Conservation (phyloP, 2,113 vertebrate genomes). For the Mola mola region DNA sequence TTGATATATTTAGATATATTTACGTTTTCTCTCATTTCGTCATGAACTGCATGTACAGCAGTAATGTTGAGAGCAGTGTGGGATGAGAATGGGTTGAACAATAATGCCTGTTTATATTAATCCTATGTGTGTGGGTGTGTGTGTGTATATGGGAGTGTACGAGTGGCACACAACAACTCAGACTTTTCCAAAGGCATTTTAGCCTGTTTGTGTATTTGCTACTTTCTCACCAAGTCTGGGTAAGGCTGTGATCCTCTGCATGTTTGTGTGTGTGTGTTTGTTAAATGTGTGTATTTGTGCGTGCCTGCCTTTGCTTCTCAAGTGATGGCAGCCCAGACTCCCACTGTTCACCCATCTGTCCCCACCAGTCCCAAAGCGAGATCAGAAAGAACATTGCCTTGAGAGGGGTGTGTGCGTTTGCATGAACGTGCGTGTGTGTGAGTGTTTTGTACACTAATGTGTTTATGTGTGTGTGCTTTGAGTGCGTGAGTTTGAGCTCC, state of each 20-base stretch:
- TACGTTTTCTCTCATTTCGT: constrained; percentile 6
- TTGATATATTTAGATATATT: too few species aligned
- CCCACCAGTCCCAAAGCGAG: constrained; percentile 66
- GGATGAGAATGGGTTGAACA: constrained; percentile 15
- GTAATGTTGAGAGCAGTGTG: too few species aligned
- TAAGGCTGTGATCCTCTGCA: constrained; percentile 46
- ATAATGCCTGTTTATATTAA: constrained; percentile 44
- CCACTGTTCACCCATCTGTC: constrained; percentile 80
- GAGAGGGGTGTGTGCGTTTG: constrained; percentile 36
- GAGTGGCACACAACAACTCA: constrained; percentile 25
- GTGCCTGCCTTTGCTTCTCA: constrained; percentile 49
- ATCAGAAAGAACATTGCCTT: constrained; percentile 71
- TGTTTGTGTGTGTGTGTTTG: constrained; percentile 18
- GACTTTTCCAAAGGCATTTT: constrained; percentile 32
- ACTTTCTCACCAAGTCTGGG: constrained; percentile 52
- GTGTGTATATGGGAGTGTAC: background rate
- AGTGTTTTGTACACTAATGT: constrained; percentile 30
- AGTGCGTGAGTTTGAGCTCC: constrained; percentile 49
- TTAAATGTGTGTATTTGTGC: constrained; percentile 48
- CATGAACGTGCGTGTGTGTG: constrained; percentile 23
- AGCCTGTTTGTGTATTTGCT: constrained; percentile 50
- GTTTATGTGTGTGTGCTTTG: constrained; percentile 52
- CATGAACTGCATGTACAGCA: background rate
- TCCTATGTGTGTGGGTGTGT: constrained; percentile 20
- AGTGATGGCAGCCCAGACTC: constrained; percentile 66